phyloP scores from a whole-genome alignment of 35 echinoderm and acorn worm genomes.

The Holothuria glaberrima region DNA sequence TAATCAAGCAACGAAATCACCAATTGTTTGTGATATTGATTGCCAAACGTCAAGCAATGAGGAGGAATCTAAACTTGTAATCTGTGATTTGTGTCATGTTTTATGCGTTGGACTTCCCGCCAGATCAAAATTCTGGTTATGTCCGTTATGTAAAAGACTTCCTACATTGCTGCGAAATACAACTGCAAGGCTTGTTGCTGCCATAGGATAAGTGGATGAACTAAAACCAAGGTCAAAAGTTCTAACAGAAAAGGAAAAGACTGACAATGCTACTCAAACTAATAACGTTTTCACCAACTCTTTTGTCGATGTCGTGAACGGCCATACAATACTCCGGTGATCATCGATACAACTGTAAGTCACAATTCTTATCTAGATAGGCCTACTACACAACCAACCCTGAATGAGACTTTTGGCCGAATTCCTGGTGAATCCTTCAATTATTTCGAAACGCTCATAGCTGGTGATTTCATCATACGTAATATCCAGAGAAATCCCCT shows the following conservation, averaged over 20 bases:
- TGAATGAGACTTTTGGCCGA: conserved; percentile 2
- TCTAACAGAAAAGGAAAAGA: conserved; percentile 15
- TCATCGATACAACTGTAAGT: conserved; percentile 6
- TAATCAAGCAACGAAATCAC: conserved; percentile 1
- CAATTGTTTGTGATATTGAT: conserved; percentile 5
- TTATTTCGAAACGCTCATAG: neutral
- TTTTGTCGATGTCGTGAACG: too few relatives aligned
- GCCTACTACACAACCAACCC: neutral
- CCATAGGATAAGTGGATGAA: neutral
- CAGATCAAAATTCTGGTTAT: neutral
- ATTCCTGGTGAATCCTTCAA: neutral
- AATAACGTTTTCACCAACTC: neutral
- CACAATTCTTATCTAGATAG: conserved; percentile 22
- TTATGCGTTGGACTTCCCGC: neutral
- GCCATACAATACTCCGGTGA: too few relatives aligned
- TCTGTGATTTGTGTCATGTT: neutral
- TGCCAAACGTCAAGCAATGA: neutral
- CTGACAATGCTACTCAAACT: conserved; percentile 19
- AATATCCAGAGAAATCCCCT: conserved; percentile 25
- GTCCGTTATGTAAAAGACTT: neutral
- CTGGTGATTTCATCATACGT: conserved; percentile 26
- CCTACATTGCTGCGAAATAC: conserved; percentile 12
- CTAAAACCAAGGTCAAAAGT: conserved; percentile 1
- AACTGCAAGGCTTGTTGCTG: conserved; percentile 14
- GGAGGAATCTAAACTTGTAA: conserved; percentile 7